Evolutionary conservation across 2,113 vertebrate species (phyloP).

Genomic region (Copsychus sechellarum): DNA sequence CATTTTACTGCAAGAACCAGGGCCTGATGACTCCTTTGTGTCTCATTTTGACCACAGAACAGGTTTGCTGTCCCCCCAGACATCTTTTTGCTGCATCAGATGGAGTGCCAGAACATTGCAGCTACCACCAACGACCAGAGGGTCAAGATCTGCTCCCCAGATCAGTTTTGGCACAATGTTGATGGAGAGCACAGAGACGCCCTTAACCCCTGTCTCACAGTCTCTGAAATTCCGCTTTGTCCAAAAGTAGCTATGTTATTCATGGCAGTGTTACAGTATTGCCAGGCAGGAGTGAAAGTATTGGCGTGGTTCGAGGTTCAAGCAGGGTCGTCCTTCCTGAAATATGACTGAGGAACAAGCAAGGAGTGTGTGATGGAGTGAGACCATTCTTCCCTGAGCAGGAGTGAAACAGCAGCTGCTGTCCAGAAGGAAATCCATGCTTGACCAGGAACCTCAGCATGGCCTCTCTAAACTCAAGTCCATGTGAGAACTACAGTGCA

Average conservation of each 20-base stretch:
- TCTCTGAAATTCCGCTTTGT: not conserved
- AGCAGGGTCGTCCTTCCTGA: not conserved
- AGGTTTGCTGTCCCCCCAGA: not conserved
- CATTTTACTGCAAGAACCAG: not conserved
- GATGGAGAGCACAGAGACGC: not conserved
- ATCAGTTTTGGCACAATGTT: not conserved
- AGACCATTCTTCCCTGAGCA: not conserved
- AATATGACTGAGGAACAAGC: not conserved
- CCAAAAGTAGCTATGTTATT: not conserved
- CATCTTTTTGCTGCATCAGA: not conserved
- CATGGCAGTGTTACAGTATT: not conserved
- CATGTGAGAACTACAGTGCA: not conserved
- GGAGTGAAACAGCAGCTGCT: not conserved
- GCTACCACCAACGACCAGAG: not conserved
- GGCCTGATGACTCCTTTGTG: not conserved
- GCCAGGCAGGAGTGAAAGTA: not conserved
- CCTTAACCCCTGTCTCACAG: not conserved
- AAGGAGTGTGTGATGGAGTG: not conserved
- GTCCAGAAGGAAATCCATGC: not conserved
- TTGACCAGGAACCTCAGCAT: not conserved
- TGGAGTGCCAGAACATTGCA: not conserved
- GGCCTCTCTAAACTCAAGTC: not conserved
- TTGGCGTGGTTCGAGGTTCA: not conserved
- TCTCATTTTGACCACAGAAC: fast-evolving
- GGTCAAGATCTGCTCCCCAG: not conserved